phyloP scores from a whole-genome alignment of 1,140 invertebrate genomes.

The Scaptomyza pallida region DNA sequence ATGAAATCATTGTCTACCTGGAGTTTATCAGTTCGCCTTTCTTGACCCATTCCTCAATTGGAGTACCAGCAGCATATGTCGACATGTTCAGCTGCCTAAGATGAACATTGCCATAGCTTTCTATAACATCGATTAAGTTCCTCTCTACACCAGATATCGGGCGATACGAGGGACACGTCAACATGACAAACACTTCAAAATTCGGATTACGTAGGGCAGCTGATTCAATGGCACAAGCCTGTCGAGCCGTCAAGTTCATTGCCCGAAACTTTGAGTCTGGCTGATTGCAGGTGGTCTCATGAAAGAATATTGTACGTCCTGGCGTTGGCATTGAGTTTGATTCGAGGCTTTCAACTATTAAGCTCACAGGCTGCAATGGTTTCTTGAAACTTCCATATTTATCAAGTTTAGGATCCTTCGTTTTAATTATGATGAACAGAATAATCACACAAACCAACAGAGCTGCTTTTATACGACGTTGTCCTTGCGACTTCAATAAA shows the following conservation, averaged over 20 bases:
- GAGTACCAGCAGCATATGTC: conserved; percentile 86
- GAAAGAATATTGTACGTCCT: conserved; percentile 86
- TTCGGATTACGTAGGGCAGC: conserved; percentile 87
- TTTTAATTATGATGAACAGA: too few relatives aligned
- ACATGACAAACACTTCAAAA: conserved; percentile 86
- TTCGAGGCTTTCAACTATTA: conserved; percentile 61
- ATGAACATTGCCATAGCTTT: conserved; percentile 86
- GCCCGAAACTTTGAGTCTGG: not conserved
- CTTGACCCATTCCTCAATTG: conserved; percentile 86
- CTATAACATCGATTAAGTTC: conserved; percentile 81
- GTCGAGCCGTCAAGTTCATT: conserved; percentile 84
- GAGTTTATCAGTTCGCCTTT: conserved; percentile 85
- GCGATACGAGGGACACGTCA: conserved; percentile 84
- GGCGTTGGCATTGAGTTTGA: conserved; percentile 67
- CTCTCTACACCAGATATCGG: conserved; percentile 29
- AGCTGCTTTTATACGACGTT: too few relatives aligned
- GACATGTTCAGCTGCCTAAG: conserved; percentile 86
- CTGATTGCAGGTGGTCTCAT: conserved; percentile 85
- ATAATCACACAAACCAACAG: too few relatives aligned
- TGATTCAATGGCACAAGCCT: conserved; percentile 89
- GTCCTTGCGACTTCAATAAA: too few relatives aligned
- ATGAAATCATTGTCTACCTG: conserved; percentile 66
- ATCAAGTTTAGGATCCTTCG: not conserved
- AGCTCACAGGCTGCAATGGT: not conserved
- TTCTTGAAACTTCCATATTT: not conserved